These are phyloP conservation scores for Drosophila vallismaia DNA, from an alignment of 2,888 invertebrate species.

Conservation along the genomic window DNA sequence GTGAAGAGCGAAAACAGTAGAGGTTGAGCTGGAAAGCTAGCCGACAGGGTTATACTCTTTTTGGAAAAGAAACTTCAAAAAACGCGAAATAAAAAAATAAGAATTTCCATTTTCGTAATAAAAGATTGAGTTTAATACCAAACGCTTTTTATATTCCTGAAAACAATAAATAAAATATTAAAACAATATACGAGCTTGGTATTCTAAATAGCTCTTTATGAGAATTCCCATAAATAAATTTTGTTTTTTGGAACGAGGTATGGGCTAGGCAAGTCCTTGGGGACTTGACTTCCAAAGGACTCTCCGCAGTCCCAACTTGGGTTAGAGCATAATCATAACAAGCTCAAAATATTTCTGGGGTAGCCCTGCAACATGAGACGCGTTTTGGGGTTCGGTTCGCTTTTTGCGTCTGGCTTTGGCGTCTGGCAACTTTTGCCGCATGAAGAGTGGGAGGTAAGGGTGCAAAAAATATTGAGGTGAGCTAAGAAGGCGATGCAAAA, in stretches of 20 bases:
- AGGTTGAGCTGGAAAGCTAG: neutral
- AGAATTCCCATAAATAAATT: neutral
- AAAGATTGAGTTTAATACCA: too few relatives aligned
- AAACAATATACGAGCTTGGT: neutral
- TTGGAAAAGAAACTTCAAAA: neutral
- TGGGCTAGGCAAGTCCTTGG: constrained; percentile 1
- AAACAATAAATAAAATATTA: too few relatives aligned
- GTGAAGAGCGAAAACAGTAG: constrained; percentile 22
- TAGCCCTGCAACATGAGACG: constrained; percentile 43
- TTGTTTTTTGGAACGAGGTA: neutral
- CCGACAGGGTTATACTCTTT: constrained; percentile 9
- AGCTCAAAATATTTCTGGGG: constrained; percentile 44
- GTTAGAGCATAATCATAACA: constrained; percentile 49
- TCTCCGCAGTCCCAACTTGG: neutral
- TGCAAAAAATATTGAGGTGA: constrained; percentile 21
- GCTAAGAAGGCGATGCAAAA: constrained; percentile 34
- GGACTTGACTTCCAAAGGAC: constrained; percentile 34
- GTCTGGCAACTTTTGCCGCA: constrained; percentile 62
- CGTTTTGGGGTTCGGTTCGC: constrained; percentile 27
- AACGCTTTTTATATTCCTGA: too few relatives aligned
- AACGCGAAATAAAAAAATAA: too few relatives aligned
- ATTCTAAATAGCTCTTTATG: neutral
- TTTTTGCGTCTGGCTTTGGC: constrained; percentile 56
- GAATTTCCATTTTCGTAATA: too few relatives aligned
- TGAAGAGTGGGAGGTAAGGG: neutral